Base-by-base conservation (phyloP, 2,888 invertebrate genomes). In the Pristionchus entomophagus region DNA sequence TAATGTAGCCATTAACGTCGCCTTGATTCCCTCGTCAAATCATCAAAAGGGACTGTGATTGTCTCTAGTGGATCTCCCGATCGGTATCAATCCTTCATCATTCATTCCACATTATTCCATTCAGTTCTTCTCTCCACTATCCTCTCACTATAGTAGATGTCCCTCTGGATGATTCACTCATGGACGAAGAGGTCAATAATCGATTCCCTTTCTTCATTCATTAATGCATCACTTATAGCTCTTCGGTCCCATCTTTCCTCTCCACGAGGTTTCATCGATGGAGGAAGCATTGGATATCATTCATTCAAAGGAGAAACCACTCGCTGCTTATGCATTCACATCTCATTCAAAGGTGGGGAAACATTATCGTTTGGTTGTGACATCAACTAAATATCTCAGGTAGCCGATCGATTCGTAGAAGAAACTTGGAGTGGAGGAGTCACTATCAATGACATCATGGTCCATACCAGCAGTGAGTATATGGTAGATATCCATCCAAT, bases 221-320 rank as follows among this genome's bases (percentile, higher is more conserved):
- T 14, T 51, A 51, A 29, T 29, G 14, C 1, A n/a, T 45, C n/a
- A 2, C 22, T 45, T 88, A 94, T 97, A 88, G 95, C 97, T 99
- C 91, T 99, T 99, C 94, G 99, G 99, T 0, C 99, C 99, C 3
- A 95, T 99, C 91, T 95, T 99, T 90, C 98, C 99, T 0, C 96
- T 99, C 88, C 94, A 97, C 8, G 96, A 96, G 85, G 95, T 98
- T 5, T 95, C 96, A 86, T 96, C 96, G 94, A 96, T 96, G 22
- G 96, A 96, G 88, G 97, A 97, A 94, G 98, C 98, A 0, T 96
- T 99, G 84, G 95, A 96, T 90, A 14, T 96, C 95, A 86, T 95
- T 97, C 97, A 96, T 93, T 82, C 87, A 8, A 94, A 97, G 95
- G 97, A 97, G 94, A 97, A 97, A 94, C 97, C 98, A 89, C 95